phyloP scores from a whole-genome alignment of 2,888 invertebrate genomes.

The Tanytarsus gracilentus region DNA sequence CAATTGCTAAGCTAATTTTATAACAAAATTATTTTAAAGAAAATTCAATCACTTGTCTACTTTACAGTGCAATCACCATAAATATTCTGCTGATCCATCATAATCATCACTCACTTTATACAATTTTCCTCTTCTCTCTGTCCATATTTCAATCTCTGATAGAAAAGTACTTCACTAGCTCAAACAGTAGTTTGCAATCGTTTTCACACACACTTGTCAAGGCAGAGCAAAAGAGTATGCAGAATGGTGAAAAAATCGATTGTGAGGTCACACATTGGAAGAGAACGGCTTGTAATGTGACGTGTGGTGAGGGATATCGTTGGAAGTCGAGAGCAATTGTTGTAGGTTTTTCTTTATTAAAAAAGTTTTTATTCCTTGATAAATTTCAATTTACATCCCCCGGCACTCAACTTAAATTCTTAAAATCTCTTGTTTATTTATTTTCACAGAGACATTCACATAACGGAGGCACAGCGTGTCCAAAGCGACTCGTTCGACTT shows the following conservation, averaged over 20 bases:
- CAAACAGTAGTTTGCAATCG: constrained; percentile 2
- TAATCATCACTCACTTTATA: not conserved
- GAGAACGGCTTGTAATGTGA: constrained; percentile 44
- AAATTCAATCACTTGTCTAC: no score
- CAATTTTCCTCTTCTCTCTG: not conserved
- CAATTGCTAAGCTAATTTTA: no score
- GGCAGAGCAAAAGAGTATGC: not conserved
- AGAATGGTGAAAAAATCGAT: constrained; percentile 36
- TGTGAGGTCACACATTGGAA: constrained; percentile 48
- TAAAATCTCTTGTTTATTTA: constrained; percentile 33
- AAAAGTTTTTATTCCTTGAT: not conserved
- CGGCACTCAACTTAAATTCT: not conserved
- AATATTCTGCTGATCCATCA: no score
- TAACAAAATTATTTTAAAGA: no score
- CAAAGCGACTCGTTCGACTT: constrained; percentile 42
- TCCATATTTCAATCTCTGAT: not conserved
- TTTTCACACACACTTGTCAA: constrained; percentile 23
- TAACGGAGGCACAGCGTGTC: constrained; percentile 48
- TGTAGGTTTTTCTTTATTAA: constrained; percentile 37
- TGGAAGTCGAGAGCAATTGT: constrained; percentile 45
- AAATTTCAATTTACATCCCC: constrained; percentile 29
- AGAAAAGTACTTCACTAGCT: no score
- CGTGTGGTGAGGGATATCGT: constrained; percentile 46
- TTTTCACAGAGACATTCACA: constrained; percentile 35
- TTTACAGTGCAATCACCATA: no score